Conservation (phyloP, 2,113 vertebrate species). For the Brachirus orientalis region DNA sequence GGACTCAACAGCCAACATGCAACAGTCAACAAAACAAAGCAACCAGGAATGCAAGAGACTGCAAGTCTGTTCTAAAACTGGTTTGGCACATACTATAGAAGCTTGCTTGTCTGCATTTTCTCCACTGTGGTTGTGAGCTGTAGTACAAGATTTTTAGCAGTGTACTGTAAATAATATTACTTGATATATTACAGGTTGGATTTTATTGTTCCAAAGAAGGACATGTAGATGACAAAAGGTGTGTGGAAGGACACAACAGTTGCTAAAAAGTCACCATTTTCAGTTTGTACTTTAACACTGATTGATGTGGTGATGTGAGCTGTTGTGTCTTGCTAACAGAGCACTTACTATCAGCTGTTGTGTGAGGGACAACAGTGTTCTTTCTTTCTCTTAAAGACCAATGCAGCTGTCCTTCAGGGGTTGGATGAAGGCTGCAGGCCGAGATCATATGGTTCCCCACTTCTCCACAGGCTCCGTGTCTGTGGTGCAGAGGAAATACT, state of each 20-base stretch:
- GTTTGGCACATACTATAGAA: slow-evolving; percentile 60
- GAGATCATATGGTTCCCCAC: too few species aligned
- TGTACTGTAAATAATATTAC: background rate
- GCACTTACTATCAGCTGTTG: slow-evolving; percentile 55
- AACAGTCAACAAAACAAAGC: slow-evolving; percentile 15
- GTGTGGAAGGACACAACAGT: too few species aligned
- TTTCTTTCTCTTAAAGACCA: slow-evolving; percentile 61
- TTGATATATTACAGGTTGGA: too few species aligned
- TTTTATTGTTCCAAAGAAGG: too few species aligned
- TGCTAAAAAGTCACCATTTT: too few species aligned
- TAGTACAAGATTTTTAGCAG: background rate
- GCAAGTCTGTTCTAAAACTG: slow-evolving; percentile 54
- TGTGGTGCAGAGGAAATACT: slow-evolving; percentile 37
- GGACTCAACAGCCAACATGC: background rate
- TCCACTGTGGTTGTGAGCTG: too few species aligned
- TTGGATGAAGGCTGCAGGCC: slow-evolving; percentile 12
- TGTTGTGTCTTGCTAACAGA: slow-evolving; percentile 44
- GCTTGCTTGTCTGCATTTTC: slow-evolving; percentile 67
- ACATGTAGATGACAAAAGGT: too few species aligned
- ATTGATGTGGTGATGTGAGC: slow-evolving; percentile 42
- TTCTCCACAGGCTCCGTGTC: too few species aligned
- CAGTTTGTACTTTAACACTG: slow-evolving; percentile 34
- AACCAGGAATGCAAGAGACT: too few species aligned
- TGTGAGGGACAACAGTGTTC: slow-evolving; percentile 53
- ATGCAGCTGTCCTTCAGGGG: slow-evolving; percentile 64